Base-by-base conservation (phyloP, 2,888 invertebrate species). In the Meganola albula region DNA sequence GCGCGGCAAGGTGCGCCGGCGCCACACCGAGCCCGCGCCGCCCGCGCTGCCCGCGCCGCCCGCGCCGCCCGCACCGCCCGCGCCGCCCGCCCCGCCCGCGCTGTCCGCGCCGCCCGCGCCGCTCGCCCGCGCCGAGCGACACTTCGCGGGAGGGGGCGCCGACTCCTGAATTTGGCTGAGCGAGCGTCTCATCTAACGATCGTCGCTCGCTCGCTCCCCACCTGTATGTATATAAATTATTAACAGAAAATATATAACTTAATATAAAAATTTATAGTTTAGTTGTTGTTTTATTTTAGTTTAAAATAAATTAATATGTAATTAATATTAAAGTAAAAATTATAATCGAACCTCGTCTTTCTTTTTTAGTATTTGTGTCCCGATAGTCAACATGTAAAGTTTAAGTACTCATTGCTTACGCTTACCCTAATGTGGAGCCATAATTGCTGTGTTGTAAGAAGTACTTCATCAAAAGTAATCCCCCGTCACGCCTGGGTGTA, bases 1-100 rank as follows among this genome's bases (percentile, higher is more conserved):
- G 91, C 94, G 94, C 88, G 91, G 91, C 72, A 98, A 98, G 90
- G 97, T 97, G 92, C 97, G 97, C 87, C 90, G 98, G 61, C 93
- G 97, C 75, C 96, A 97, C 88, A 96, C 96, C 60, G 95, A 96
- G 88, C 93, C 93, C 59, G 89, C 90, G 63, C 92, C 92, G 92
- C 75, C 84, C 53, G 68, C 77, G 56, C 79, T 80, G 35, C 64
- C 74, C 56, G 74, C 72, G 63, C 56, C 36, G 66, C 74, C 53
- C 75, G 75, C 34, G 62, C 78, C 45, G 74, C 74, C 40, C 58
- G 56, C 40, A 72, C 78, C 32, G 60, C 73, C 37, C 72, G 78
- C 30, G 70, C 70, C 48, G 67, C n/a, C n/a, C n/a, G 77, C 53
- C 78, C 78, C 58, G 75, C 72, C 48, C 66, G 58, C 38, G 27